phyloP scores from a whole-genome alignment of 2,797 vertebrate genomes.

The Psittacula echo region DNA sequence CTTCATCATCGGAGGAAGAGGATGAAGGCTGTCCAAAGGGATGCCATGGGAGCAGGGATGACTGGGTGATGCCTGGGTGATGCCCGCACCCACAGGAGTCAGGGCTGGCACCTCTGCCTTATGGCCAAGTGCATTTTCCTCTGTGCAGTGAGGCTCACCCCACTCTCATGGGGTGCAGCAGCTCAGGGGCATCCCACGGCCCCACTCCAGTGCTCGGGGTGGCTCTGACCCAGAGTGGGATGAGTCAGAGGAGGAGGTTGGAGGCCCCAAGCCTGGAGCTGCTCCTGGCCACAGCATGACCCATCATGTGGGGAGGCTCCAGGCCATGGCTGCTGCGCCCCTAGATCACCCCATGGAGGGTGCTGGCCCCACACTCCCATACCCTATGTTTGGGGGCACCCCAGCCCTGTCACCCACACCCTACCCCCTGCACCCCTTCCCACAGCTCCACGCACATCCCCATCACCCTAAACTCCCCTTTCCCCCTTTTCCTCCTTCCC shows the following conservation, averaged over 20 bases:
- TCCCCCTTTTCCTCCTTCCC: not conserved
- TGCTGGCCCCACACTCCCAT: not conserved
- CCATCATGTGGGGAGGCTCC: not conserved
- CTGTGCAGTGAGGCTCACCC: accelerated
- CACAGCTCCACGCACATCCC: not conserved
- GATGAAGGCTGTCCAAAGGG: not conserved
- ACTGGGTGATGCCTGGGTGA: not conserved
- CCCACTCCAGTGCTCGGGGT: not conserved
- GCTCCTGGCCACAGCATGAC: not conserved
- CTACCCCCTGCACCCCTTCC: not conserved
- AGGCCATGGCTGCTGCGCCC: not conserved
- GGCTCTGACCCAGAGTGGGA: not conserved
- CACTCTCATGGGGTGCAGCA: not conserved
- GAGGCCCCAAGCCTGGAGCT: not conserved
- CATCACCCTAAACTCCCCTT: not conserved
- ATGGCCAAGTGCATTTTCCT: accelerated
- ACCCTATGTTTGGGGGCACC: accelerated
- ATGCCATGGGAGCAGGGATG: not conserved
- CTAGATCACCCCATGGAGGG: not conserved
- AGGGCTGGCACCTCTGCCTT: not conserved
- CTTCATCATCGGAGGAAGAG: not conserved
- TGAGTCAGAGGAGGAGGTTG: conserved; percentile 41
- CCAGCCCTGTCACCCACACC: not conserved
- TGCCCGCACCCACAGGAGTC: not conserved
- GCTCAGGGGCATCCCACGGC: not conserved